These are phyloP conservation scores for Sparus aurata DNA, from an alignment of 2,797 vertebrate species.

Conservation along the genomic window DNA sequence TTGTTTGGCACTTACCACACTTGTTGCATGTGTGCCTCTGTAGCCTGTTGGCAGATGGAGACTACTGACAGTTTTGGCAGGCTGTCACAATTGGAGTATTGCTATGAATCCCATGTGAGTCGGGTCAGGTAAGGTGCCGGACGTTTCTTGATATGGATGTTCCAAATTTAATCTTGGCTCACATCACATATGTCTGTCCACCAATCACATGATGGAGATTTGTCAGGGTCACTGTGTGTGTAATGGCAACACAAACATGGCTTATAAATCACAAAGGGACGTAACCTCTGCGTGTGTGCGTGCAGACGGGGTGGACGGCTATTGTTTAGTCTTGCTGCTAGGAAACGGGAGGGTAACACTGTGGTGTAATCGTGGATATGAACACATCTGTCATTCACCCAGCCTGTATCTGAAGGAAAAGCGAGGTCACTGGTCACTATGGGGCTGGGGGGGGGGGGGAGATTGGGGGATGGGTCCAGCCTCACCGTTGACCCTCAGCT, in stretches of 20 bases:
- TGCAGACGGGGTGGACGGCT: conserved; percentile 46
- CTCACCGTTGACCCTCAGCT: conserved; percentile 49
- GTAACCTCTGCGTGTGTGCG: conserved; percentile 41
- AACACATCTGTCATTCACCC: conserved; percentile 71
- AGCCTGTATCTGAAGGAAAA: conserved; percentile 69
- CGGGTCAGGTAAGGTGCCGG: conserved; percentile 59
- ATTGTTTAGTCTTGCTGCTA: conserved; percentile 81
- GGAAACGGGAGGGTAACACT: conserved; percentile 74
- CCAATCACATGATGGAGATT: conserved; percentile 59
- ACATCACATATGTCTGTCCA: conserved; percentile 46
- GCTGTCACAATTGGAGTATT: conserved; percentile 29
- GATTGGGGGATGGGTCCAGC: conserved; percentile 14
- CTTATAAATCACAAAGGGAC: conserved; percentile 66
- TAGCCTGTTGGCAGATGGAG: background rate
- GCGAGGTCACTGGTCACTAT: conserved; percentile 51
- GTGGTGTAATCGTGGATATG: conserved; percentile 71
- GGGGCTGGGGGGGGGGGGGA: conserved; percentile 11
- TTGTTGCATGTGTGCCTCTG: conserved; percentile 17
- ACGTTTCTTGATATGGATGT: conserved; percentile 53
- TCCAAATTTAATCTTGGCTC: conserved; percentile 74
- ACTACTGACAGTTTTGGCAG: conserved; percentile 3
- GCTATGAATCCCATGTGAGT: conserved; percentile 42
- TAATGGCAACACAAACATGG: conserved; percentile 44
- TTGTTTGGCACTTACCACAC: conserved; percentile 20
- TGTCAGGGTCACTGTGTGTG: conserved; percentile 56